Evolutionary conservation across 2,797 vertebrate genomes (phyloP).

Genomic region (Carcharodon carcharias): DNA sequence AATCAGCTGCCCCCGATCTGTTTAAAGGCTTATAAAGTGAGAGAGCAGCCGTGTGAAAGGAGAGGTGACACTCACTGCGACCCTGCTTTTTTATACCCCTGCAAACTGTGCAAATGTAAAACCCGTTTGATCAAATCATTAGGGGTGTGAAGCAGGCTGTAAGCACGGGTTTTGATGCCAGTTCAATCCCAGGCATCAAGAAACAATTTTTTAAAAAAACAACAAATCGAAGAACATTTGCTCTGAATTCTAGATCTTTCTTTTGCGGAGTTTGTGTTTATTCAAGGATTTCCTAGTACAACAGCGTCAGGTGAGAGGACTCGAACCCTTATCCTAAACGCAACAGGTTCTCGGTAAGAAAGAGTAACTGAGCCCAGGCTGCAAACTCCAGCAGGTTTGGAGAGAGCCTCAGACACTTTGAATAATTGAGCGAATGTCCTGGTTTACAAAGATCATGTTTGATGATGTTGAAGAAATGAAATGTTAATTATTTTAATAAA

Average conservation of each 20-base stretch:
- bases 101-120: not conserved
- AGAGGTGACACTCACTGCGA: conserved; percentile 1
- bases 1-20: conserved; percentile 58
- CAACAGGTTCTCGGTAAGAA: not conserved
- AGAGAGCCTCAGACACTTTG: too few relatives aligned
- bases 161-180: not conserved
- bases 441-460: not conserved
- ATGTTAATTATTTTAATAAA: not conserved
- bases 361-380: not conserved
- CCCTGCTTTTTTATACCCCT: not conserved
- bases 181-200: not conserved
- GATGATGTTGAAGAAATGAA: not conserved
- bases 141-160: not conserved
- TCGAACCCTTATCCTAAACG: not conserved
- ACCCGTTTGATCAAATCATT: not conserved
- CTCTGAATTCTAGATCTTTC: not conserved
- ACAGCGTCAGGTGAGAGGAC: not conserved
- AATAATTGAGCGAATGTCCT: not conserved
- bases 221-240: not conserved
- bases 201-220: not conserved
- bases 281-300: not conserved
- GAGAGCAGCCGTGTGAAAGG: conserved; percentile 39
- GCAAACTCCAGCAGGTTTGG: not conserved
- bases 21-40: conserved; percentile 59
- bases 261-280: not conserved